Conservation (phyloP, 2,888 invertebrate species). For the Julus scandinavius region DNA sequence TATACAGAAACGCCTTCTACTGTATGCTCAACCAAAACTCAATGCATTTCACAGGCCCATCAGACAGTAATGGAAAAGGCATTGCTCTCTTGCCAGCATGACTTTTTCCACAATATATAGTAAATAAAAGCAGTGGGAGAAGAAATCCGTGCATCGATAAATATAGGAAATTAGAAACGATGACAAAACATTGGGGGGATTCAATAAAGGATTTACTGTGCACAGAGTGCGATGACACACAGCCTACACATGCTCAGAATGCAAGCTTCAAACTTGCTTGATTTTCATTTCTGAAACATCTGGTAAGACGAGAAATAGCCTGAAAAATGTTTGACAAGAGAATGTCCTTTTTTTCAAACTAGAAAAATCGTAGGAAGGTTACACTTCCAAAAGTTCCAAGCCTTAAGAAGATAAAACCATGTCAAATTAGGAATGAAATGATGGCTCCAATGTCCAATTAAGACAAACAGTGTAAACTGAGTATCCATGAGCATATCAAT, state of each 20-base stretch:
- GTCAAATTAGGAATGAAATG: too few relatives aligned
- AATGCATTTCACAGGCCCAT: background rate
- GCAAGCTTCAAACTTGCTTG: too few relatives aligned
- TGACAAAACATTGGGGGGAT: background rate
- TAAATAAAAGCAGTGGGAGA: slow-evolving; percentile 22
- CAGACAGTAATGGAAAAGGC: slow-evolving; percentile 4
- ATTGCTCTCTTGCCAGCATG: background rate
- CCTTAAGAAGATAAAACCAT: too few relatives aligned
- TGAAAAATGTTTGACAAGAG: background rate
- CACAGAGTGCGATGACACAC: background rate
- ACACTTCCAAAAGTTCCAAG: too few relatives aligned
- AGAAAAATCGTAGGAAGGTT: too few relatives aligned
- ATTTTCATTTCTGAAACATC: background rate
- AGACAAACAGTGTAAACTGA: too few relatives aligned
- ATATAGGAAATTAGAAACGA: slow-evolving; percentile 1
- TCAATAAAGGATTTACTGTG: background rate
- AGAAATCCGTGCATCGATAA: background rate
- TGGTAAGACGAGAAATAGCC: background rate
- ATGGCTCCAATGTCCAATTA: too few relatives aligned
- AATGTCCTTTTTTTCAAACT: too few relatives aligned
- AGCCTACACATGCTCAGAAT: background rate
- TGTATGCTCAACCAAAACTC: background rate
- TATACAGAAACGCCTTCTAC: background rate
- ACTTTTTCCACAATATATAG: background rate
- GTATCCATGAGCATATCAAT: too few relatives aligned